These are phyloP conservation scores for Dascyllus trimaculatus DNA, from an alignment of 2,113 vertebrate species.

Conservation along the genomic window DNA sequence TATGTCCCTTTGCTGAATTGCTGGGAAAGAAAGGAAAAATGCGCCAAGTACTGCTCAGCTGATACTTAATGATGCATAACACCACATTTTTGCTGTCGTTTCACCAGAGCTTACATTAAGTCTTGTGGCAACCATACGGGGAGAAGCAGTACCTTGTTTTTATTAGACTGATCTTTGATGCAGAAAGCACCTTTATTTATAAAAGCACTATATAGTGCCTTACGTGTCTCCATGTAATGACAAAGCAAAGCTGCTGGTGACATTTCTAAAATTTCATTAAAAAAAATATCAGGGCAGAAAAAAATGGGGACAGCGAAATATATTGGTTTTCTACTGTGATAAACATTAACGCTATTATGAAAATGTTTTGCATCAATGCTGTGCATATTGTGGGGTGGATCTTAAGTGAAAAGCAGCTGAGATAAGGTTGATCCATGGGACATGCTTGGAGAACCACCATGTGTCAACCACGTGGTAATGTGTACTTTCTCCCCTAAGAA, in stretches of 20 bases:
- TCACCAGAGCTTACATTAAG: conserved; percentile 77
- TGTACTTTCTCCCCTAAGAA: conserved; percentile 32
- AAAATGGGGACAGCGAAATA: not conserved
- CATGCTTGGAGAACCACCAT: conserved; percentile 13
- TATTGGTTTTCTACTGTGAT: conserved; percentile 30
- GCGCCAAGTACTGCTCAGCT: conserved; percentile 46
- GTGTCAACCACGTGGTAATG: conserved; percentile 18
- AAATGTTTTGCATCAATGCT: not conserved
- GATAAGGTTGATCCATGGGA: conserved; percentile 21
- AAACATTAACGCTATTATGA: conserved; percentile 31
- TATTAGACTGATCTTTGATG: conserved; percentile 68
- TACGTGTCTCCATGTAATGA: conserved; percentile 14
- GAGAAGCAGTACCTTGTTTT: conserved; percentile 63
- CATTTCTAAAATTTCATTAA: conserved; percentile 19
- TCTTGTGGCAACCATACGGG: conserved; percentile 63
- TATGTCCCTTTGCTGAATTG: conserved; percentile 21
- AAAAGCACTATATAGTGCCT: conserved; percentile 16
- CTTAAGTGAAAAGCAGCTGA: conserved; percentile 15
- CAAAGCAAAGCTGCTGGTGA: conserved; percentile 35
- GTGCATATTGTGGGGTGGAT: not conserved
- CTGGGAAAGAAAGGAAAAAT: conserved; percentile 14
- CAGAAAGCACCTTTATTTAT: conserved; percentile 57
- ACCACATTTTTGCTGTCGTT: conserved; percentile 73
- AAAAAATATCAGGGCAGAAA: not conserved
- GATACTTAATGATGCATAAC: conserved; percentile 76